phyloP scores from a whole-genome alignment of 2,113 vertebrate species.

The Ovis canadensis region DNA sequence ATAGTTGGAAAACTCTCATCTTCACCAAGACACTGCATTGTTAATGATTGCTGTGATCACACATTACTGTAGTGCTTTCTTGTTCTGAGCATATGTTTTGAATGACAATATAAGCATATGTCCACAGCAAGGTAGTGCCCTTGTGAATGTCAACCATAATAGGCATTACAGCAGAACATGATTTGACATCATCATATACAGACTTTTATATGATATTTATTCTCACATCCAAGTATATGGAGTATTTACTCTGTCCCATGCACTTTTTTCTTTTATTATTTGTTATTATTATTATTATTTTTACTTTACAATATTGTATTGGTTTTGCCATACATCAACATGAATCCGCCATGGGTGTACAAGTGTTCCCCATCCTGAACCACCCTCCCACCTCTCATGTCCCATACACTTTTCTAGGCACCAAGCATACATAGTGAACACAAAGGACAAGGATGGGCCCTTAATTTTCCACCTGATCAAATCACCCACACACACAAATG shows the following conservation, averaged over 20 bases:
- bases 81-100: not conserved
- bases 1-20: not conserved
- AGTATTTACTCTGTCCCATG: not conserved
- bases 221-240: not conserved
- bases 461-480: not conserved
- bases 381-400: not conserved
- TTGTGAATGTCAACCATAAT: not conserved
- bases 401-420: not conserved
- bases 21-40: not conserved
- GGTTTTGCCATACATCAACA: no score
- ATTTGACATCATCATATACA: not conserved
- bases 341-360: no score
- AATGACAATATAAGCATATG: not conserved
- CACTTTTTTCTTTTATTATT: no score
- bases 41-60: not conserved
- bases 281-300: no score
- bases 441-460: not conserved
- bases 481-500: accelerated
- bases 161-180: not conserved
- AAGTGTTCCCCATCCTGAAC: no score
- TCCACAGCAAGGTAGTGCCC: not conserved
- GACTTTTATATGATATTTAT: not conserved
- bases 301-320: no score
- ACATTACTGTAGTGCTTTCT: not conserved
- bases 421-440: not conserved